Percentiles rank a stretch among this genome's conserved stretches.
These are phyloP conservation scores for Pteronotus mesoamericanus DNA, from an alignment of 2,797 vertebrate species.

Conservation along the genomic window DNA sequence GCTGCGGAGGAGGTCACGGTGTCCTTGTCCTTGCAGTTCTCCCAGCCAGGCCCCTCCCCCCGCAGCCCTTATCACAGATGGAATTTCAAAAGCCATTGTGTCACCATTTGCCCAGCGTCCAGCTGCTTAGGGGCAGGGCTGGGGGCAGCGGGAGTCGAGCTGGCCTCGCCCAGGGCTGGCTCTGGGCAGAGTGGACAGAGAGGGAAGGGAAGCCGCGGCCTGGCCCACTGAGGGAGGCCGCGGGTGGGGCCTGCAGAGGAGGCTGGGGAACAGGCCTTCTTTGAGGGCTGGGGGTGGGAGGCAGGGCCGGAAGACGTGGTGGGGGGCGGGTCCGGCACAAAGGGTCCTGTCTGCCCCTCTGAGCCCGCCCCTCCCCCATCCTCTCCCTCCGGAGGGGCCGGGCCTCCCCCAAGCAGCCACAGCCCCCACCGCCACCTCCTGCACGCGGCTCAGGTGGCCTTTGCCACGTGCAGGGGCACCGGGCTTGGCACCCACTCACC, in stretches of 20 bases:
- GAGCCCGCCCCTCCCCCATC: neutral
- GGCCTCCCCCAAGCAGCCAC: neutral
- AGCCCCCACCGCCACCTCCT: neutral
- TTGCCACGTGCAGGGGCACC: neutral
- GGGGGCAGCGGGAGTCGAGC: neutral
- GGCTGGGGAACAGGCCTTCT: slow-evolving; percentile 23
- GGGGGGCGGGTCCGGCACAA: slow-evolving; percentile 15
- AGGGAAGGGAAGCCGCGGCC: neutral
- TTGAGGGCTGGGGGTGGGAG: slow-evolving; percentile 39
- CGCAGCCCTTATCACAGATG: neutral
- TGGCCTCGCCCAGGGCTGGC: neutral
- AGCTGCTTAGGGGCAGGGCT: neutral
- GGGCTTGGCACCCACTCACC: neutral
- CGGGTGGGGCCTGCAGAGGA: neutral
- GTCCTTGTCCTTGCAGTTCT: neutral
- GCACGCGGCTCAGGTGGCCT: neutral
- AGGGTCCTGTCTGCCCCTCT: neutral
- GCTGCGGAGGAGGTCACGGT: neutral
- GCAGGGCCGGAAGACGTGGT: neutral
- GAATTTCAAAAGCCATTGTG: neutral
- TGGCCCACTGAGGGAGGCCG: neutral
- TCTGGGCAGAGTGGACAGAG: neutral
- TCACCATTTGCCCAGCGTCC: neutral
- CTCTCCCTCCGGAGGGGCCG: neutral
- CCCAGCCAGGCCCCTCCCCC: neutral